Evolutionary conservation across 2,113 vertebrate species (phyloP).

Genomic region (Hiodon tergisus): DNA sequence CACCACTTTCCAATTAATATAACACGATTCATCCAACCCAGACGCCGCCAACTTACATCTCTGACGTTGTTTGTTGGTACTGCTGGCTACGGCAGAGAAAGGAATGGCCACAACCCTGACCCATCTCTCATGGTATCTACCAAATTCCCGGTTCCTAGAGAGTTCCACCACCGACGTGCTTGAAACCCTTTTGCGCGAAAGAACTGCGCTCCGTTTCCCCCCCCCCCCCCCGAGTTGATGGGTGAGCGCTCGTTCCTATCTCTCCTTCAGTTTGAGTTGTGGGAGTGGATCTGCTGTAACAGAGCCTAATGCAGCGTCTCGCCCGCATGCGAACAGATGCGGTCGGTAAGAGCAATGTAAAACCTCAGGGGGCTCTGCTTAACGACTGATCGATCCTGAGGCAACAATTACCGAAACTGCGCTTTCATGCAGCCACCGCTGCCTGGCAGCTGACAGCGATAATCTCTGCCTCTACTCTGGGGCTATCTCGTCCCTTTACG

Average conservation of each 20-base stretch:
- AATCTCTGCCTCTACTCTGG: too few relatives aligned
- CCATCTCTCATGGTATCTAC: conserved; percentile 66
- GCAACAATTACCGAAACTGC: not conserved
- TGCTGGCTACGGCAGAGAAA: conserved; percentile 74
- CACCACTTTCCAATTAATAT: not conserved
- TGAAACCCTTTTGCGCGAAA: not conserved
- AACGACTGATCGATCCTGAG: conserved; percentile 3
- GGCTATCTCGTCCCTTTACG: too few relatives aligned
- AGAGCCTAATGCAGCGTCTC: conserved; percentile 42
- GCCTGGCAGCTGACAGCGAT: not conserved
- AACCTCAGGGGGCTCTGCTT: not conserved
- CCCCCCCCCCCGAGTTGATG: not conserved
- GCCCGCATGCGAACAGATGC: conserved; percentile 34
- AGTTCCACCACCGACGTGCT: not conserved
- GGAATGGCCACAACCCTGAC: conserved; percentile 74
- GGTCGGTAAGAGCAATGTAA: not conserved
- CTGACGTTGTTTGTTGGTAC: conserved; percentile 61
- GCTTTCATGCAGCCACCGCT: not conserved
- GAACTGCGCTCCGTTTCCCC: not conserved
- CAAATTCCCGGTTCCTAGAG: conserved; percentile 26
- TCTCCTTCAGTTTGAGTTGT: conserved; percentile 8
- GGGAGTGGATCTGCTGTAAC: conserved; percentile 43
- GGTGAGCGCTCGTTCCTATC: conserved; percentile 10
- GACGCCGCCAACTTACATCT: conserved; percentile 48
- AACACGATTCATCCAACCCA: not conserved